These are phyloP conservation scores for Podocnemis expansa DNA, from an alignment of 2,113 vertebrate species.

Conservation along the genomic window DNA sequence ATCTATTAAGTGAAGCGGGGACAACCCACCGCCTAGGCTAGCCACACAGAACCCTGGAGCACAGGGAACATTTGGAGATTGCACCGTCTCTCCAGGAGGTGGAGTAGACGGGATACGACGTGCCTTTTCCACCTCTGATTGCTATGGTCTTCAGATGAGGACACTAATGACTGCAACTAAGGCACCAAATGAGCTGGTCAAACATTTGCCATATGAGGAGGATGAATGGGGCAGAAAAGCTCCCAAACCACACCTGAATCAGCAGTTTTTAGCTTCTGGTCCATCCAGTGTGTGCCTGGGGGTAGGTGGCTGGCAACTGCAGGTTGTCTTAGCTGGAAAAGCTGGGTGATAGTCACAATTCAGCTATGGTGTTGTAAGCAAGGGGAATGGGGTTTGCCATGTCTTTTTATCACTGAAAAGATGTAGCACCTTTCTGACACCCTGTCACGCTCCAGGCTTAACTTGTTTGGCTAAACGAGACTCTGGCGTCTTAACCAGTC, in stretches of 20 bases:
- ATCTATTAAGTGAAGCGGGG: background rate
- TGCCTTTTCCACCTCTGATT: background rate
- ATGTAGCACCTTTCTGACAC: background rate
- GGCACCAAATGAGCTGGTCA: background rate
- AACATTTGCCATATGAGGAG: background rate
- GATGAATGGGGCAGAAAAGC: background rate
- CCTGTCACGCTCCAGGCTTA: too few species aligned
- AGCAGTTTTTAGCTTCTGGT: background rate
- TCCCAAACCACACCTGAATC: background rate
- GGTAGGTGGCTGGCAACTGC: background rate
- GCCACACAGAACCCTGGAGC: too few species aligned
- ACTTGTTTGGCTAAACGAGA: background rate
- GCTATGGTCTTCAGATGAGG: background rate
- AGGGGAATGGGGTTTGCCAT: background rate
- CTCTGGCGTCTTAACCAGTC: background rate
- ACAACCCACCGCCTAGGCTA: background rate
- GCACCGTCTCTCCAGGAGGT: background rate
- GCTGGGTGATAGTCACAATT: background rate
- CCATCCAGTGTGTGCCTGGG: background rate
- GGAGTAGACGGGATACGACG: background rate
- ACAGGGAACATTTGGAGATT: background rate
- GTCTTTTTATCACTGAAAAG: background rate
- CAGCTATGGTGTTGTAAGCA: background rate
- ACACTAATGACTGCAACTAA: background rate
- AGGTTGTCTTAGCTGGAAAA: background rate